A percentile compares a stretch with the other conserved stretches of the same genome.
Conservation (phyloP, 2,113 vertebrate genomes). For the Oryctolagus cuniculus region mOryCun1.1 NC_091443.1:40360501-40361000, state of each 20-base stretch:
- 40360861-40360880: background rate
- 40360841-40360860: background rate
- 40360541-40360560: too few relatives aligned
- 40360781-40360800: background rate
- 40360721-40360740: background rate
- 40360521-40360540: too few relatives aligned
- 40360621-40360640: too few relatives aligned
- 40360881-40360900: background rate
- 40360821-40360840: background rate
- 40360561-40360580: too few relatives aligned
- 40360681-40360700: constrained; percentile 32
- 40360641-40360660: background rate
- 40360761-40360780: background rate
- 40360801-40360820: constrained; percentile 18
- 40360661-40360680: constrained; percentile 29
- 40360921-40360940: constrained; percentile 47
- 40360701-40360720: background rate
- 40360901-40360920: background rate
- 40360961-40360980: constrained; percentile 38
- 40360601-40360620: too few relatives aligned
- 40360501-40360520: too few relatives aligned
- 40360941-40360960: constrained; percentile 49
- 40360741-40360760: background rate
- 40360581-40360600: too few relatives aligned
- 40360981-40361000: background rate